Conservation (phyloP, 2,113 vertebrate genomes). For the Psittacus erithacus region DNA sequence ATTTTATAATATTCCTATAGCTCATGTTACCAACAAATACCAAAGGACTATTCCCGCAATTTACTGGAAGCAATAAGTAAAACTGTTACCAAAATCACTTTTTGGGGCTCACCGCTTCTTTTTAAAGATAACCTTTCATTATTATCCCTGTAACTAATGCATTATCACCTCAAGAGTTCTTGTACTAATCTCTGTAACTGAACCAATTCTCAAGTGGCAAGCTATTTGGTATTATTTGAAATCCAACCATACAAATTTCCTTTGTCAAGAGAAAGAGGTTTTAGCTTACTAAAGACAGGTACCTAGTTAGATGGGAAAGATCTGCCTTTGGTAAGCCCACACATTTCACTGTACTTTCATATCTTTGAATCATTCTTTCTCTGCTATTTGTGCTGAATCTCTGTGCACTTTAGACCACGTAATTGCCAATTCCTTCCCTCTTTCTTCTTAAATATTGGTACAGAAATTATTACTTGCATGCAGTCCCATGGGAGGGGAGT, state of each 20-base stretch:
- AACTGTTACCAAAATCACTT: neutral
- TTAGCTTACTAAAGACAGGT: neutral
- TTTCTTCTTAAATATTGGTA: neutral
- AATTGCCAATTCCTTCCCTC: neutral
- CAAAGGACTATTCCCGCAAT: neutral
- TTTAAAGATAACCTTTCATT: neutral
- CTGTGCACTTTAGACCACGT: neutral
- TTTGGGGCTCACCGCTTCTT: neutral
- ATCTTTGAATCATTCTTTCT: neutral
- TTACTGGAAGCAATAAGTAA: neutral
- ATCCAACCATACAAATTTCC: neutral
- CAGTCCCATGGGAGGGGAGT: accelerated
- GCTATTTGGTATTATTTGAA: neutral
- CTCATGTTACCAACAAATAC: neutral
- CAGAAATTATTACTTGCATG: neutral
- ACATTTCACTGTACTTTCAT: neutral
- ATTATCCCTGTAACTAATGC: neutral
- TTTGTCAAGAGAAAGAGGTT: neutral
- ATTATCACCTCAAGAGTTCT: neutral
- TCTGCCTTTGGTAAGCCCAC: neutral
- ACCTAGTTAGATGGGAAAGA: neutral
- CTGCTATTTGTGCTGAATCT: neutral
- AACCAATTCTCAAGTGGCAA: neutral
- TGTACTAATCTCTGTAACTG: neutral
- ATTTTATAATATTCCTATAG: neutral